A percentile compares a stretch with the other conserved stretches of the same genome.
These are phyloP conservation scores for Rhamnusium bicolor DNA, from an alignment of 2,888 invertebrate species.

Conservation along the genomic window DNA sequence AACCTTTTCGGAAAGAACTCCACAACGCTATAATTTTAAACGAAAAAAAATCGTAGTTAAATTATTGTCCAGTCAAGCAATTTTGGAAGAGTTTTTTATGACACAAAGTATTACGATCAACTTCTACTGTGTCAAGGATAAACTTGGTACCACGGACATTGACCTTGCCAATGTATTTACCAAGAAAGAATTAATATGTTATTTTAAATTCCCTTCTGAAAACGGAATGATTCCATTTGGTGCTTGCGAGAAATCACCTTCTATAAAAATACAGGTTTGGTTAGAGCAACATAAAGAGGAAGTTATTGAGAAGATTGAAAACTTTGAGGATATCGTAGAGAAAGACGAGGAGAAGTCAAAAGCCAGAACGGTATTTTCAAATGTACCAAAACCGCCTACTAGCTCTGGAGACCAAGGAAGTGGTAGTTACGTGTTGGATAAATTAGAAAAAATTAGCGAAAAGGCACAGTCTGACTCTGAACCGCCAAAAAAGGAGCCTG, in stretches of 20 bases:
- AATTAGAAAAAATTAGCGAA: slow-evolving; percentile 38
- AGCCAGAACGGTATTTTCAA: slow-evolving; percentile 47
- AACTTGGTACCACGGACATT: slow-evolving; percentile 63
- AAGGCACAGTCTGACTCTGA: slow-evolving; percentile 44
- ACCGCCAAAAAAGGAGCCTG: not conserved
- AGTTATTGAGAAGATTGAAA: not conserved
- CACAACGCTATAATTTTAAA: slow-evolving; percentile 63
- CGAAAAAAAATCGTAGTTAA: slow-evolving; percentile 66
- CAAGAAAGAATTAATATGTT: slow-evolving; percentile 51
- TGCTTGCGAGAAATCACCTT: slow-evolving; percentile 57
- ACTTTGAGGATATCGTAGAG: not conserved
- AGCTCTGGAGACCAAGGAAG: slow-evolving; percentile 42
- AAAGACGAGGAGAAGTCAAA: slow-evolving; percentile 37
- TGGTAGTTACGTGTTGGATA: slow-evolving; percentile 36
- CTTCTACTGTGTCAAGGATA: slow-evolving; percentile 62
- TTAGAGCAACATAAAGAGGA: slow-evolving; percentile 33
- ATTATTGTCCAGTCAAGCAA: slow-evolving; percentile 58
- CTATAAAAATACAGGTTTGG: slow-evolving; percentile 60
- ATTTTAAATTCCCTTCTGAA: slow-evolving; percentile 60
- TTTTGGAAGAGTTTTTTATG: slow-evolving; percentile 62
- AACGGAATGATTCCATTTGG: slow-evolving; percentile 60
- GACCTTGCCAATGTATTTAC: slow-evolving; percentile 54
- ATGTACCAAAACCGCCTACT: slow-evolving; percentile 35
- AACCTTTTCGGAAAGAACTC: slow-evolving; percentile 63
- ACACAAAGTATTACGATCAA: slow-evolving; percentile 60